Percentiles rank a stretch among this genome's conserved stretches.
These are phyloP conservation scores for Platynereis dumerilii DNA, from an alignment of 2,888 invertebrate genomes.

Conservation along the genomic window DNA sequence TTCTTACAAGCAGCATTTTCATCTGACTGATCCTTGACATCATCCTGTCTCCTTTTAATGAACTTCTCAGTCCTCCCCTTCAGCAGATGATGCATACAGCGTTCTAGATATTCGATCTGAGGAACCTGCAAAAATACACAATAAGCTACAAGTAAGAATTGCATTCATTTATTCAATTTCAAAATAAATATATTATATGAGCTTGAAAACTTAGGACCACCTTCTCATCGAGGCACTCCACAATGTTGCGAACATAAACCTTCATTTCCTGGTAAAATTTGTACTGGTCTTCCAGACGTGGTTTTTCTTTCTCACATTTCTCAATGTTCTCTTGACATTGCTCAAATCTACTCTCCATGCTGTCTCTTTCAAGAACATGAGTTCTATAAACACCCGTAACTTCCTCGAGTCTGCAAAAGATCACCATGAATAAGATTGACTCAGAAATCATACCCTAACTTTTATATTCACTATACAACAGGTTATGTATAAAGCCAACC, in stretches of 20 bases:
- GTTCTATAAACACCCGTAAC: constrained; percentile 69
- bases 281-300: constrained; percentile 81
- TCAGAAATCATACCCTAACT: too few species aligned
- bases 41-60: constrained; percentile 81
- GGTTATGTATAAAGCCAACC: too few species aligned
- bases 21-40: constrained; percentile 92
- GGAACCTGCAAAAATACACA: constrained; percentile 49
- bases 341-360: constrained; percentile 65
- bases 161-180: too few species aligned
- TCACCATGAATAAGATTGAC: not conserved
- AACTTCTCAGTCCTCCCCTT: constrained; percentile 75
- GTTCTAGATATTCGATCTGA: constrained; percentile 81
- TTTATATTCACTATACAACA: too few species aligned
- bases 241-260: constrained; percentile 93
- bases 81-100: constrained; percentile 76
- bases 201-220: constrained; percentile 67
- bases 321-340: constrained; percentile 67
- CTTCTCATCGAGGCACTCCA: constrained; percentile 98
- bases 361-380: constrained; percentile 68
- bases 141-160: not conserved
- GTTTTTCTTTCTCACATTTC: constrained; percentile 68
- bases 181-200: too few species aligned
- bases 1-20: constrained; percentile 67
- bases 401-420: constrained; percentile 67
- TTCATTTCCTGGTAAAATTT: constrained; percentile 93